Conservation (phyloP, 2,113 vertebrate species). For the Gobio gobio region DNA sequence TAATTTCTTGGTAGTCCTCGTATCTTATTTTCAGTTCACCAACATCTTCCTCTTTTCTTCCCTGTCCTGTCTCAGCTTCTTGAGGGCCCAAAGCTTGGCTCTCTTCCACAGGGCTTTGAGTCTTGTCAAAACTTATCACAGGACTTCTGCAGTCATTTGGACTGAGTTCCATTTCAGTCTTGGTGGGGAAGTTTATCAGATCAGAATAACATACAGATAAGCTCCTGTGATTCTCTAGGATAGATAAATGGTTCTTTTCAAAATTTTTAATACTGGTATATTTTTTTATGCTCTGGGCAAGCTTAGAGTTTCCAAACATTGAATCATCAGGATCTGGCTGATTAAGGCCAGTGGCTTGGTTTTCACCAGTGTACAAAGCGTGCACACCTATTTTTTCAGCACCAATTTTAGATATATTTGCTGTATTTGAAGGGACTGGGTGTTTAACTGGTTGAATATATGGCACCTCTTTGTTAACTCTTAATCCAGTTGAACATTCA, state of each 20-base stretch:
- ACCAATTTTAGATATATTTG: constrained; percentile 78
- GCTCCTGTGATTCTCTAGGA: constrained; percentile 82
- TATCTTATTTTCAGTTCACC: constrained; percentile 96
- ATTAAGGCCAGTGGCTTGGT: constrained; percentile 74
- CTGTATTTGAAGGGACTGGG: constrained; percentile 81
- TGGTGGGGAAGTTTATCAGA: constrained; percentile 82
- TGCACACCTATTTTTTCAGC: constrained; percentile 80
- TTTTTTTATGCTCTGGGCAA: constrained; percentile 83
- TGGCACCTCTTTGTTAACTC: constrained; percentile 87
- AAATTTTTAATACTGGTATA: constrained; percentile 87
- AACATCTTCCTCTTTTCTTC: constrained; percentile 83
- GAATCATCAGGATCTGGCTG: constrained; percentile 83
- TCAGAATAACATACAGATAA: constrained; percentile 83
- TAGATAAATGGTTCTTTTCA: constrained; percentile 81
- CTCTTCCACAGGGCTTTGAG: constrained; percentile 62
- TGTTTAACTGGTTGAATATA: constrained; percentile 87
- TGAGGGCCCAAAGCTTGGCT: constrained; percentile 59
- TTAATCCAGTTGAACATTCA: constrained; percentile 84
- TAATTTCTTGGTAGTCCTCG: constrained; percentile 97
- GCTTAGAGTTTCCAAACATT: constrained; percentile 82
- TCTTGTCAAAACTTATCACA: constrained; percentile 62
- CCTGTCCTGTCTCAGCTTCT: constrained; percentile 69
- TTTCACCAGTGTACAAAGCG: constrained; percentile 82
- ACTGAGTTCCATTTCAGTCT: constrained; percentile 80
- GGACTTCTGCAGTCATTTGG: constrained; percentile 79